A percentile compares a stretch with the other conserved stretches of the same genome.
Conservation (phyloP, 2,113 vertebrate genomes). For the Cheilinus undulatus region DNA sequence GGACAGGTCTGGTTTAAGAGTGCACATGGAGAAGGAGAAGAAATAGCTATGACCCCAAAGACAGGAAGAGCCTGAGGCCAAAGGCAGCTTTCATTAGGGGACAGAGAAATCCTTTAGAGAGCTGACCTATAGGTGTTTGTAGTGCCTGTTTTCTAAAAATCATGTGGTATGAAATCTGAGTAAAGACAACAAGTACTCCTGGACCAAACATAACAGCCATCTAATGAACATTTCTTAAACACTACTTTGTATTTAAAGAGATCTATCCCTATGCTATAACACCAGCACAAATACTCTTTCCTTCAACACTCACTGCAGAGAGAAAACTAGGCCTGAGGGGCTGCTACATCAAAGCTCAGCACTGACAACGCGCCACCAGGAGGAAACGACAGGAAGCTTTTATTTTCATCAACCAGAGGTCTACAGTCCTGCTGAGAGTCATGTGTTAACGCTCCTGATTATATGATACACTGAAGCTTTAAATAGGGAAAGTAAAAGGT, state of each 20-base stretch:
- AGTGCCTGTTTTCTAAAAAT: conserved; percentile 3
- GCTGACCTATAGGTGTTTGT: conserved; percentile 12
- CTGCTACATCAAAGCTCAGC: conserved; percentile 55
- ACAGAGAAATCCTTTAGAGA: conserved; percentile 34
- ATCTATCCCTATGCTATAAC: neutral
- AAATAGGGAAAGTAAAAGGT: too few species aligned
- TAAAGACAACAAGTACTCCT: conserved; percentile 22
- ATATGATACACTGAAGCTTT: neutral
- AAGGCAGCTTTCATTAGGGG: conserved; percentile 60
- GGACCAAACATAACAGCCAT: neutral
- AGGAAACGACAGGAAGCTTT: conserved; percentile 32
- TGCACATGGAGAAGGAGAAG: conserved; percentile 29
- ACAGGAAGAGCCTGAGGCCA: conserved; percentile 60
- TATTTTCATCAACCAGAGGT: conserved; percentile 2
- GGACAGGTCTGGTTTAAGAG: conserved; percentile 32
- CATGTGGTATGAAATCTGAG: conserved; percentile 28
- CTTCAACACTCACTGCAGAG: neutral
- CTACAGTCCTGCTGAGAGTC: conserved; percentile 9
- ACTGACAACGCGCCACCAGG: conserved; percentile 30
- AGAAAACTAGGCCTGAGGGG: conserved; percentile 13
- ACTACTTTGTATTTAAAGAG: conserved; percentile 46
- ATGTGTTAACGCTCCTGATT: neutral
- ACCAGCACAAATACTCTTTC: conserved; percentile 11
- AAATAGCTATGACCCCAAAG: conserved; percentile 27
- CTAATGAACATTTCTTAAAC: conserved; percentile 53